Evolutionary conservation across 2,888 invertebrate species (phyloP), one percentile per base, ranked within the genome.

Genomic region (Cistogaster globosa): DNA sequence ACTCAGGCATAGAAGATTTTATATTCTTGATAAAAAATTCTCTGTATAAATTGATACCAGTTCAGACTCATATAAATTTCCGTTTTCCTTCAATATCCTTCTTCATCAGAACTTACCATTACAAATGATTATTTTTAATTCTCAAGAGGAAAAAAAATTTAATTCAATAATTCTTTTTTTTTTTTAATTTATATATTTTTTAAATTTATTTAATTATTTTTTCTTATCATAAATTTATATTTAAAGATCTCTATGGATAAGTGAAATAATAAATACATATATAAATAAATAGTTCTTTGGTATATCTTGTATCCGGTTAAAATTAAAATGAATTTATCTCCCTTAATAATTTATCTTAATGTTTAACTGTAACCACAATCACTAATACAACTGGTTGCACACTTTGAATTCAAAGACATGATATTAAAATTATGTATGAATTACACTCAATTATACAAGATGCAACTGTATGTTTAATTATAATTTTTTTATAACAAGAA

Each of bases 221-320:
- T 36, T 32, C 20, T 77, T 76, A 65, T 57, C 14, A 26, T 71
- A 58, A 80, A 2, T 60, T 71, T 53, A 57, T 67, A 62, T 67
- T 32, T 20, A 18, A 51, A 22, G 18, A 53, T 51, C 7, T 60
- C 9, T 53, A 65, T 45, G 32, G 65, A 63, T 62, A 58, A 62
- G 58, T 42, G 42, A 72, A 77, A 65, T 58, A 53, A 22, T 74
- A 58, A 53, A 68, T 45, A 36, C 63, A 68, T 8, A 36, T 71
- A 68, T 8, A 55, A 58, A 58, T 20, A 58, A 4, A 12, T 38
- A 62, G 20, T 65, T 55, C 53, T 85, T 83, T 68, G 86, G 89
- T 90, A 90, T 90, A 88, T 74, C 88, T 86, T 83, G 90, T 90
- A 90, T 90, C 89, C 90, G 72, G 86, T 87, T 87, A 48, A 38